A percentile compares a stretch with the other conserved stretches of the same genome.
Conservation (phyloP, 2,797 vertebrate genomes). For the Phylloscopus collybita region DNA sequence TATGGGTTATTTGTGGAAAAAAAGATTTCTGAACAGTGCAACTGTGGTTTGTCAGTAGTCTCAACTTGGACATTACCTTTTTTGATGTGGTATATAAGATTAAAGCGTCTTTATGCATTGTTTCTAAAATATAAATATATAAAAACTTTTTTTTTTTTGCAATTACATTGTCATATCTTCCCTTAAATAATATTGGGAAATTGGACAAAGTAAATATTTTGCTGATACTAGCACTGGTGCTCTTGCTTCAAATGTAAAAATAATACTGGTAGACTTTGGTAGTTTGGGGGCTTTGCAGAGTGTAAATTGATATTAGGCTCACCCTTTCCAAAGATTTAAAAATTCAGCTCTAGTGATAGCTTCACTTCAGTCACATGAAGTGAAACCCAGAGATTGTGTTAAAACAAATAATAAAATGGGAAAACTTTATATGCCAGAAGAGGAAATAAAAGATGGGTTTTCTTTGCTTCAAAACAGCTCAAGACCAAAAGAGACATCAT, state of each 20-base stretch:
- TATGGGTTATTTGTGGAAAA: not conserved
- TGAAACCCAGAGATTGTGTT: not conserved
- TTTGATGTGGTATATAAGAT: not conserved
- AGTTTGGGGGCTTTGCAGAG: not conserved
- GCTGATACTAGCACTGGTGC: not conserved
- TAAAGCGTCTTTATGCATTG: not conserved
- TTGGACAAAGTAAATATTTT: not conserved
- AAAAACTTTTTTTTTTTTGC: too few species aligned
- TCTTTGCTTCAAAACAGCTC: not conserved
- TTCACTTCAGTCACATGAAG: not conserved
- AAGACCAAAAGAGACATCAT: not conserved
- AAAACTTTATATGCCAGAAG: not conserved
- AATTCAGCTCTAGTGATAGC: not conserved
- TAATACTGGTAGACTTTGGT: not conserved
- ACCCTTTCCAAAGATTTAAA: not conserved
- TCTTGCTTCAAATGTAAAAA: not conserved
- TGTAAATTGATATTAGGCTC: not conserved
- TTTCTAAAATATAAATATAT: not conserved
- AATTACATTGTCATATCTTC: not conserved
- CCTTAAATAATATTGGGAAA: not conserved
- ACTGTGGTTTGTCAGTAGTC: not conserved
- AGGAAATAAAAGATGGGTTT: not conserved
- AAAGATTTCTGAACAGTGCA: not conserved
- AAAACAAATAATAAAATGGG: not conserved
- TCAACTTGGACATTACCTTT: not conserved